phyloP scores from a whole-genome alignment of 2,888 invertebrate genomes.

The Lasioglossum villosulum region DNA sequence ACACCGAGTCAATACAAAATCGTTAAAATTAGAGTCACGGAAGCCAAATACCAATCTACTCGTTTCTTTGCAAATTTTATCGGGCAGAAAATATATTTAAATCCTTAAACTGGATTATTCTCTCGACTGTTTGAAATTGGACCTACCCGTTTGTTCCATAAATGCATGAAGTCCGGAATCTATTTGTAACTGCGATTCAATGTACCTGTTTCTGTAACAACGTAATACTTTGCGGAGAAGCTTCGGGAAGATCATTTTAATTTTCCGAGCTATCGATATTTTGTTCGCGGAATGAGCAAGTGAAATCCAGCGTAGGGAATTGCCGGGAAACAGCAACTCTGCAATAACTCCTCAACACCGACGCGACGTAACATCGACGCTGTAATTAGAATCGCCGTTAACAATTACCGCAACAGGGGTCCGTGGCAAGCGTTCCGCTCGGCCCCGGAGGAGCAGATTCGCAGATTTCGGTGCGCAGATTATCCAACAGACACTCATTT shows the following conservation, averaged over 20 bases:
- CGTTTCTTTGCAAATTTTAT: no score
- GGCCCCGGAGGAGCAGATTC: background rate
- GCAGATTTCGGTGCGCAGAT: slow-evolving; percentile 7
- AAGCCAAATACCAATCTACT: no score
- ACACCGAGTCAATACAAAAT: no score
- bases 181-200: no score
- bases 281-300: background rate
- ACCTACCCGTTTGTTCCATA: no score
- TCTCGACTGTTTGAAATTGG: no score
- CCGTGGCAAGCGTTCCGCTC: slow-evolving; percentile 8
- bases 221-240: background rate
- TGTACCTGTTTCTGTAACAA: background rate
- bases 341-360: background rate
- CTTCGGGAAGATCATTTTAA: background rate
- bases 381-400: background rate
- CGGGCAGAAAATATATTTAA: no score
- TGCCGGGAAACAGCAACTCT: background rate
- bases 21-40: no score
- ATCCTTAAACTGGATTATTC: no score
- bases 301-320: background rate
- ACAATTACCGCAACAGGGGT: slow-evolving; percentile 3
- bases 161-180: no score
- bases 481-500: background rate
- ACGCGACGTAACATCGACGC: background rate
- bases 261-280: background rate